phyloP scores from a whole-genome alignment of 2,797 vertebrate genomes.

The Sciaenops ocellatus region DNA sequence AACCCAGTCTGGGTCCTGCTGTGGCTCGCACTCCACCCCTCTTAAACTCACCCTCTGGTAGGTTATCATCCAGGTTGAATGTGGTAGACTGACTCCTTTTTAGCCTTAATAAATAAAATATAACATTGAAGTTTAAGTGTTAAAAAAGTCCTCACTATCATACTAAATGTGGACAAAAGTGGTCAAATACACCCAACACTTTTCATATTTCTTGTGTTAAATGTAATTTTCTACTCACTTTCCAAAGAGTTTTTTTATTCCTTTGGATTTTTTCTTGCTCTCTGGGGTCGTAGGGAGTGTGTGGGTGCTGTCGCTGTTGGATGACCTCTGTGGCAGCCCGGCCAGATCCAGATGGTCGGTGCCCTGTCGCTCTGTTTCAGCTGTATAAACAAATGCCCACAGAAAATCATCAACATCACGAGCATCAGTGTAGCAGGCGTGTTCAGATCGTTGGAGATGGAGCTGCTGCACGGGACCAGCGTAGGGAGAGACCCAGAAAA shows the following conservation, averaged over 20 bases:
- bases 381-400: constrained; percentile 81
- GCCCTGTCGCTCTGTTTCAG: constrained; percentile 92
- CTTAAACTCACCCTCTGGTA: constrained; percentile 93
- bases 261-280: constrained; percentile 93
- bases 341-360: constrained; percentile 93
- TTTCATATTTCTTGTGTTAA: neutral
- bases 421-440: constrained; percentile 20
- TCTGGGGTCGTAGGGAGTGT: constrained; percentile 91
- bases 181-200: neutral
- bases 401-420: constrained; percentile 35
- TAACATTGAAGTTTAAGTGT: neutral
- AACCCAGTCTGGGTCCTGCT: constrained; percentile 94
- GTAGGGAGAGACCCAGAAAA: constrained; percentile 33
- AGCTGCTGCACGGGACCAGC: constrained; percentile 29
- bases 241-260: constrained; percentile 96
- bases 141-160: neutral
- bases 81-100: constrained; percentile 97
- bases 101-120: constrained; percentile 81
- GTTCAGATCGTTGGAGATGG: constrained; percentile 14
- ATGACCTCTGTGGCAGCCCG: constrained; percentile 86
- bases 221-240: constrained; percentile 84
- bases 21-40: constrained; percentile 97
- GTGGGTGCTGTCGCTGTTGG: constrained; percentile 86
- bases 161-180: neutral
- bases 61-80: constrained; percentile 94